Conservation (phyloP, 2,888 invertebrate genomes). For the Chloroclystis v-ata region DNA sequence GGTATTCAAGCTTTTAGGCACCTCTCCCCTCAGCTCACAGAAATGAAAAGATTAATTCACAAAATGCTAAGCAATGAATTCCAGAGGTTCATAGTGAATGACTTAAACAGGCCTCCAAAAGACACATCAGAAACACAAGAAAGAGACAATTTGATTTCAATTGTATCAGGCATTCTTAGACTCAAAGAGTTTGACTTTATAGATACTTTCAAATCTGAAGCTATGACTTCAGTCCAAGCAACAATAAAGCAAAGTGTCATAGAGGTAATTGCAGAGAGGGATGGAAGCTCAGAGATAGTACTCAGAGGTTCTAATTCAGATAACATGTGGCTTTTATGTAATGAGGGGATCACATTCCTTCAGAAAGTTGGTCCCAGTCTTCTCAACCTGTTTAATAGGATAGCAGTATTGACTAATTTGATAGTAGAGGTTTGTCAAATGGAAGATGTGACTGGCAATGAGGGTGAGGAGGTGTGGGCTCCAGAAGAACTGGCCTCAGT, state of each 20-base stretch:
- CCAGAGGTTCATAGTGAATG: slow-evolving; percentile 92
- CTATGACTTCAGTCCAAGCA: slow-evolving; percentile 91
- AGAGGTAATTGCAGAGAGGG: slow-evolving; percentile 78
- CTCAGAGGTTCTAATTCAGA: slow-evolving; percentile 66
- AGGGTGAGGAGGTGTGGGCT: slow-evolving; percentile 84
- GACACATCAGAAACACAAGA: slow-evolving; percentile 81
- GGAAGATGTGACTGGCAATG: slow-evolving; percentile 76
- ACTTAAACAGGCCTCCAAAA: slow-evolving; percentile 89
- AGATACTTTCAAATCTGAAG: slow-evolving; percentile 91
- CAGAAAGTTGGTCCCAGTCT: slow-evolving; percentile 81
- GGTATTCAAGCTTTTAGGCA: slow-evolving; percentile 97
- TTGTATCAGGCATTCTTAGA: slow-evolving; percentile 93
- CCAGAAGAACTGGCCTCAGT: slow-evolving; percentile 83
- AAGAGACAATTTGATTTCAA: slow-evolving; percentile 91
- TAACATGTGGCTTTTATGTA: slow-evolving; percentile 77
- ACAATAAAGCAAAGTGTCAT: slow-evolving; percentile 93
- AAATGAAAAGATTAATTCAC: slow-evolving; percentile 96
- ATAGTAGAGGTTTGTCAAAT: slow-evolving; percentile 85
- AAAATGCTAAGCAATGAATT: slow-evolving; percentile 98
- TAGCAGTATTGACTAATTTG: slow-evolving; percentile 85
- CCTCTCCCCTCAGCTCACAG: slow-evolving; percentile 94
- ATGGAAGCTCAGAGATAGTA: slow-evolving; percentile 67
- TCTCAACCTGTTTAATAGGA: slow-evolving; percentile 83
- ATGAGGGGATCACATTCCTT: slow-evolving; percentile 84
- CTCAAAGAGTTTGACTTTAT: slow-evolving; percentile 93